These are phyloP conservation scores for Notarius quadriscutis DNA, from an alignment of 2,113 vertebrate genomes.

Conservation along the genomic window DNA sequence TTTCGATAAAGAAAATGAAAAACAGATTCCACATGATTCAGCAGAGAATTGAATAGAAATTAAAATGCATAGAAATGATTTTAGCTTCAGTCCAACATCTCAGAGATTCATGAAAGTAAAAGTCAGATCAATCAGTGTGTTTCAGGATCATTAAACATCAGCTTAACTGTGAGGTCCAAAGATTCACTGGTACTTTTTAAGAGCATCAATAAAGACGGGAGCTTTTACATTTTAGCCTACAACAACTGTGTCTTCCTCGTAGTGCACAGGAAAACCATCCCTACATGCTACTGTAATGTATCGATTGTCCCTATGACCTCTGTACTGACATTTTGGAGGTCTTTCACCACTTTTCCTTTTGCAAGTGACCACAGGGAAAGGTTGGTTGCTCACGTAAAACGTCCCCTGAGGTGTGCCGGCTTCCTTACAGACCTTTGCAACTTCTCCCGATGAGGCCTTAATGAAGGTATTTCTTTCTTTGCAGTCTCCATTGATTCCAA, in stretches of 20 bases:
- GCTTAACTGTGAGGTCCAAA: neutral
- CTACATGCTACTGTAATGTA: constrained; percentile 42
- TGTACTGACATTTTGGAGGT: constrained; percentile 35
- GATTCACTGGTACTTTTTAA: neutral
- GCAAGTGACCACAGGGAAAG: constrained; percentile 45
- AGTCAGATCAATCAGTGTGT: neutral
- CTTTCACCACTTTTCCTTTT: constrained; percentile 24
- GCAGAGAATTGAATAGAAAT: too few species aligned
- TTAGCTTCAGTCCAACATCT: too few species aligned
- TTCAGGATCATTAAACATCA: neutral
- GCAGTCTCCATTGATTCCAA: neutral
- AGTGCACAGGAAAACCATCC: constrained; percentile 41
- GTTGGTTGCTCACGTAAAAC: neutral
- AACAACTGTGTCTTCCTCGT: constrained; percentile 22
- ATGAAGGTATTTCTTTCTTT: constrained; percentile 45
- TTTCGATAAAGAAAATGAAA: too few species aligned
- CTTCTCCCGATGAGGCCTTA: too few species aligned
- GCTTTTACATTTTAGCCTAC: neutral
- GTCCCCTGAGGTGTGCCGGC: too few species aligned
- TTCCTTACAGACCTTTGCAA: too few species aligned
- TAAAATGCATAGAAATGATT: too few species aligned
- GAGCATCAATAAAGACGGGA: neutral
- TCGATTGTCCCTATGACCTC: constrained; percentile 22
- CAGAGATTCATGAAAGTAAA: neutral
- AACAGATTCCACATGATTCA: too few species aligned